Base-by-base conservation (phyloP, 2,888 invertebrate species). In the Empis stercorea region DNA sequence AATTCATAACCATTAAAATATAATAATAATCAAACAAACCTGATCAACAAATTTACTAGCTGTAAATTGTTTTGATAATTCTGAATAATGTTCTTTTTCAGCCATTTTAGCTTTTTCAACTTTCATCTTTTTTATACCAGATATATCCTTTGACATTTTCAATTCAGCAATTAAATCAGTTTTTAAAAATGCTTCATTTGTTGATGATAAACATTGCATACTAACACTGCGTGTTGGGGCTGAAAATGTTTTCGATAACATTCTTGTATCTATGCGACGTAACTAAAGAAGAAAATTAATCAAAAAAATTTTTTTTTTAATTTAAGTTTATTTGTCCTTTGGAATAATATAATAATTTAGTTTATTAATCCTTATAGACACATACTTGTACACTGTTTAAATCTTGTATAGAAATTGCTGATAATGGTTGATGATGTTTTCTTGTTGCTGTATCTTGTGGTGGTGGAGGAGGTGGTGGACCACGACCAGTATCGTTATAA, bases 51-150 rank as follows among this genome's bases (percentile, higher is more conserved):
- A 92, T 61, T 85, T 87, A 49, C 82, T 86, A 6, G 84, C 82
- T 17, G 84, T 85, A 65, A 89, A 87, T 55, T 89, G 80, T 63
- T 84, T 86, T 1, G 80, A 81, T 61, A 92, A 83, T 69, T 91
- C 89, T 55, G 85, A 79, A 63, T 84, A 85, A 49, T 87, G 78
- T 64, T 85, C 84, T 44, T 80, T 78, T 60, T 84, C 86, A 65
- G 91, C 89, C 54, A 85, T 78, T 62, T 88, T 84, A 20, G 87
- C 86, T 54, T 87, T 78, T 68, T 92, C 91, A 55, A 91, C 87
- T 67, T 92, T 93, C 75, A 92, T 70, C 68, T 92, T 92, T 68
- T 86, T 87, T 46, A 94, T 91, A n/a, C 93, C 93, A 2, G 87
- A 84, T 52, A 92, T 88, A 64, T 93, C 91, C 66, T 85, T 91